Conservation (phyloP, 2,797 vertebrate species). For the Eulemur rubriventer region DNA sequence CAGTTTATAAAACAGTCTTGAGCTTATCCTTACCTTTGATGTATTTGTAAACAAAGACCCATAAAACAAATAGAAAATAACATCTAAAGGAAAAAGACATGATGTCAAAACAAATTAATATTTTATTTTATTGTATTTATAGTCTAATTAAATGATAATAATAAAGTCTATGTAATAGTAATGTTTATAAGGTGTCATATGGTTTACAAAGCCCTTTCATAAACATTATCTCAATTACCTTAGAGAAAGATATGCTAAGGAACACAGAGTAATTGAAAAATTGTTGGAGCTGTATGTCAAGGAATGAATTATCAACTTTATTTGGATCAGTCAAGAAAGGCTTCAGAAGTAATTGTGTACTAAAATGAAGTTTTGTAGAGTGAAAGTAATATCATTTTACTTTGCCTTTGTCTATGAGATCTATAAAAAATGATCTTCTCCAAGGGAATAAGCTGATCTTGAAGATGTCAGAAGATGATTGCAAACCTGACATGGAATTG, state of each 20-base stretch:
- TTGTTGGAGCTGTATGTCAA: not conserved
- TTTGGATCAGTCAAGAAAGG: slow-evolving; percentile 30
- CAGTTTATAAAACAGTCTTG: not conserved
- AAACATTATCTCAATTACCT: not conserved
- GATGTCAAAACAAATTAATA: not conserved
- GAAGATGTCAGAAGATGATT: slow-evolving; percentile 43
- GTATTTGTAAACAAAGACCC: not conserved
- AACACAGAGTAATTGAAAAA: slow-evolving; percentile 18
- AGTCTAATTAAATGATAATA: slow-evolving; percentile 17
- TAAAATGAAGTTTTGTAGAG: slow-evolving; percentile 42
- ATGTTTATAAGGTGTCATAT: not conserved
- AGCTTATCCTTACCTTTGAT: not conserved
- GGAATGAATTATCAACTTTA: slow-evolving; percentile 34
- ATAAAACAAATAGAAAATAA: slow-evolving; percentile 8
- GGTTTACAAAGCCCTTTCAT: not conserved
- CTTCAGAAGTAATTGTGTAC: not conserved
- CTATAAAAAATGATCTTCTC: slow-evolving; percentile 19
- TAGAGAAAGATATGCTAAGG: not conserved
- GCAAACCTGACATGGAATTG: slow-evolving; percentile 16
- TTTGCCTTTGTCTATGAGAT: slow-evolving; percentile 16
- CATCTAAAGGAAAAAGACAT: not conserved
- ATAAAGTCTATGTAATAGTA: not conserved
- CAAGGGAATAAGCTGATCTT: slow-evolving; percentile 20
- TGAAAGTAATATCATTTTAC: slow-evolving; percentile 21
- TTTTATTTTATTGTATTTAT: slow-evolving; percentile 9